Conservation (phyloP, 2,797 vertebrate genomes). For the Siniperca obscura region DNA sequence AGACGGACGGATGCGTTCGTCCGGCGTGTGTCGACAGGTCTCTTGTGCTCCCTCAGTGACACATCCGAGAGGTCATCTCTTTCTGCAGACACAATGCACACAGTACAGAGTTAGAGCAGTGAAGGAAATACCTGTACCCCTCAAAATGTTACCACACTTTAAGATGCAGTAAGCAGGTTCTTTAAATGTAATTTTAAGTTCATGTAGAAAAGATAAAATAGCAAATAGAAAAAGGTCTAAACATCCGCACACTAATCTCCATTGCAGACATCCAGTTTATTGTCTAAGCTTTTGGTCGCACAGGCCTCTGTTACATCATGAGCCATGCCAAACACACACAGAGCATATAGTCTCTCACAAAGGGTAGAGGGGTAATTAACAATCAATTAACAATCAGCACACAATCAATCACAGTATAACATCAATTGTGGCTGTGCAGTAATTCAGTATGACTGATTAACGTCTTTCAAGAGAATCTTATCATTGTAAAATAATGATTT, state of each 20-base stretch:
- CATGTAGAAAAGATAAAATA: not conserved
- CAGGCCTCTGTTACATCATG: not conserved
- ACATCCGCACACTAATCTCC: not conserved
- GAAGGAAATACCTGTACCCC: not conserved
- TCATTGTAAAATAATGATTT: not conserved
- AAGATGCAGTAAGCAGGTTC: not conserved
- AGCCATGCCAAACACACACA: not conserved
- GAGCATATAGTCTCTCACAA: not conserved
- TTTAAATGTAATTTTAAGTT: not conserved
- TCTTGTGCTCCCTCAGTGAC: conserved; percentile 86
- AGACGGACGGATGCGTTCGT: conserved; percentile 67
- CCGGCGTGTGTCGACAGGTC: conserved; percentile 40
- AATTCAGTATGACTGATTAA: not conserved
- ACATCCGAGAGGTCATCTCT: conserved; percentile 97
- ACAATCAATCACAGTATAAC: too few species aligned
- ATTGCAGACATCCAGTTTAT: conserved; percentile 5
- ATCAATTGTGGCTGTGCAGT: not conserved
- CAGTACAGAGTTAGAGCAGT: not conserved
- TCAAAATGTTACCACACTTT: not conserved
- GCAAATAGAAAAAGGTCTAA: not conserved
- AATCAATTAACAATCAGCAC: not conserved
- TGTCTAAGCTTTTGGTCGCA: not conserved
- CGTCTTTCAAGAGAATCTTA: not conserved
- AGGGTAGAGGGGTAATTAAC: not conserved
- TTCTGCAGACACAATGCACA: conserved; percentile 85